Base-by-base conservation (phyloP, 2,888 invertebrate genomes). In the Iphiclides podalirius region DNA sequence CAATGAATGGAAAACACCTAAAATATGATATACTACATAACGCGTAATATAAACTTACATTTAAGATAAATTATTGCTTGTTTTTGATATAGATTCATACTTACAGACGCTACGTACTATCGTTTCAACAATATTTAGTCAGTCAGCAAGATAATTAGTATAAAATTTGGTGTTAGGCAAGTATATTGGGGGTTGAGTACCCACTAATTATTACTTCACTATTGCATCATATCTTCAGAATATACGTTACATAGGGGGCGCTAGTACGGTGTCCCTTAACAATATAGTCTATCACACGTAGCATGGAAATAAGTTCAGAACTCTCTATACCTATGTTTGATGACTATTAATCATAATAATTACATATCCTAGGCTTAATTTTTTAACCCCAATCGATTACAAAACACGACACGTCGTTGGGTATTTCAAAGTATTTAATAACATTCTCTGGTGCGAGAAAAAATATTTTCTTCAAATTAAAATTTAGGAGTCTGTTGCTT, bases 251-350 rank as follows among this genome's bases (percentile, higher is more conserved):
- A n/a, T n/a, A 44, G 2, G 26, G n/a, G 11, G 13, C 17, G 36
- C 31, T 14, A 31, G 17, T 14, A 8, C 11, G 28, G n/a, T 17
- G 37, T 12, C 41, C 28, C 41, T 35, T 41, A 35, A 12, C 13
- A 47, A 28, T 23, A 47, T 28, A 17, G 17, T 8, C 37, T 37
- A 42, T 48, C 48, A 47, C 47, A 48, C n/a, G n/a, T 26, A 33
- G 41, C 34, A 31, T 20, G 36, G 33, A 33, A 23, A 38, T 17
- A 11, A 39, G 15, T 20, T 36, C 9, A n/a, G n/a, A n/a, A n/a
- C n/a, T n/a, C n/a, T 35, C 16, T 43, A 44, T 8, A 49, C 26
- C 49, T 49, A 49, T 31, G 44, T 49, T 49, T 49, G 49, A n/a
- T n/a, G n/a, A n/a, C n/a, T n/a, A n/a, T n/a, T n/a, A n/a, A n/a